A percentile compares a stretch with the other conserved stretches of the same genome.
Conservation (phyloP, 2,113 vertebrate genomes). For the Neolamprologus brichardi region DNA sequence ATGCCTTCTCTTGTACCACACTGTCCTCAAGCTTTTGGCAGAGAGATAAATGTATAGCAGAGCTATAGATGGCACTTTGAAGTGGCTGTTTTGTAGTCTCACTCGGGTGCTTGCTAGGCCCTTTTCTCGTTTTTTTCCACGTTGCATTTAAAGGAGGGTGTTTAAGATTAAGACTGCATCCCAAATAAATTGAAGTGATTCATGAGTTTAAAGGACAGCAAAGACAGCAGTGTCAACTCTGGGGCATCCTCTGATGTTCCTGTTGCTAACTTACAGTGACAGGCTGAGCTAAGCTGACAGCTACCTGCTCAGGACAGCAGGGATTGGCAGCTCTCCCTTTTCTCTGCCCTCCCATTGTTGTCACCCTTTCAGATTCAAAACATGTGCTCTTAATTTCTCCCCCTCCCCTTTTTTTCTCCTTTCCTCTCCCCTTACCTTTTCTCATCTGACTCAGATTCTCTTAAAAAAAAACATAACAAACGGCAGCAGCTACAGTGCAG, state of each 20-base stretch:
- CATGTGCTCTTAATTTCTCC: slow-evolving; percentile 78
- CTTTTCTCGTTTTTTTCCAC: background rate
- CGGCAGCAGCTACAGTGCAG: slow-evolving; percentile 42
- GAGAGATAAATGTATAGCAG: background rate
- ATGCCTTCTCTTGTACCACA: slow-evolving; percentile 20
- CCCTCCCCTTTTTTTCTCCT: background rate
- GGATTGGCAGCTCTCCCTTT: background rate
- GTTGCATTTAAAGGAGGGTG: background rate
- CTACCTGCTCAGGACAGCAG: background rate
- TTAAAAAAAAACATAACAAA: slow-evolving; percentile 25
- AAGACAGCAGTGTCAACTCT: background rate
- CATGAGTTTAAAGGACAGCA: background rate
- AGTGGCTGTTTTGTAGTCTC: background rate
- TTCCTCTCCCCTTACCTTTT: slow-evolving; percentile 30
- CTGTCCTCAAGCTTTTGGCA: slow-evolving; percentile 16
- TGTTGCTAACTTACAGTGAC: background rate
- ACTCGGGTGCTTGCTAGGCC: background rate
- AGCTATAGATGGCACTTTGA: background rate
- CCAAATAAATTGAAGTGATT: background rate
- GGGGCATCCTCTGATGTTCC: background rate
- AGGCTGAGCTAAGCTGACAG: background rate
- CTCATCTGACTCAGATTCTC: slow-evolving; percentile 58
- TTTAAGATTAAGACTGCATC: background rate
- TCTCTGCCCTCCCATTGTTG: background rate
- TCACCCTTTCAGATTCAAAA: slow-evolving; percentile 38